Evolutionary conservation across 2,113 vertebrate genomes (phyloP).

Genomic region (Proteles cristata): DNA sequence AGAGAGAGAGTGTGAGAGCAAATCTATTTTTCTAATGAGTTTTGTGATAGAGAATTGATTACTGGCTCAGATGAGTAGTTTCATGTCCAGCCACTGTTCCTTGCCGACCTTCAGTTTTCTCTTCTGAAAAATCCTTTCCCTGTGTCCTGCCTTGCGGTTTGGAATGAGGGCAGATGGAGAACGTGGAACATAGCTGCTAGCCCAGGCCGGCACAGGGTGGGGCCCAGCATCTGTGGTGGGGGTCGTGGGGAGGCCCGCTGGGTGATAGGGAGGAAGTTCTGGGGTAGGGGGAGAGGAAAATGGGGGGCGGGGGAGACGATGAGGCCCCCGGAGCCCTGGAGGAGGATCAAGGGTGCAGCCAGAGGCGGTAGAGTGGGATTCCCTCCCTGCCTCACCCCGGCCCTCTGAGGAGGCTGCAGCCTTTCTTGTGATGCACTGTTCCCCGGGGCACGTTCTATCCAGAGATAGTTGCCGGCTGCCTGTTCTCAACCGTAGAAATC

Average conservation of each 20-base stretch:
- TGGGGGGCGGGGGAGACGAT: neutral
- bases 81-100: neutral
- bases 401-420: neutral
- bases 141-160: neutral
- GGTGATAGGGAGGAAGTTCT: neutral
- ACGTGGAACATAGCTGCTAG: fast-evolving
- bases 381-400: neutral
- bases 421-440: neutral
- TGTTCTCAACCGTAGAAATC: neutral
- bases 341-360: neutral
- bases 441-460: constrained; percentile 44
- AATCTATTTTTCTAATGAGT: neutral
- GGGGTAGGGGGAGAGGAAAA: neutral
- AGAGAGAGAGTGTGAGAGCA: neutral
- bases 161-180: neutral
- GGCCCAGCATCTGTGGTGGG: fast-evolving
- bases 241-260: fast-evolving
- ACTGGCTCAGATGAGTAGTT: neutral
- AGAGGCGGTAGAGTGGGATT: neutral
- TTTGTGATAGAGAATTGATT: neutral
- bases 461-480: constrained; percentile 59
- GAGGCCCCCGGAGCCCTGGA: neutral
- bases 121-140: neutral
- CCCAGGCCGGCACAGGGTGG: neutral
- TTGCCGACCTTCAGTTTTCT: neutral